Conservation (phyloP, 2,888 invertebrate genomes). For the Malthinus seriepunctatus region DNA sequence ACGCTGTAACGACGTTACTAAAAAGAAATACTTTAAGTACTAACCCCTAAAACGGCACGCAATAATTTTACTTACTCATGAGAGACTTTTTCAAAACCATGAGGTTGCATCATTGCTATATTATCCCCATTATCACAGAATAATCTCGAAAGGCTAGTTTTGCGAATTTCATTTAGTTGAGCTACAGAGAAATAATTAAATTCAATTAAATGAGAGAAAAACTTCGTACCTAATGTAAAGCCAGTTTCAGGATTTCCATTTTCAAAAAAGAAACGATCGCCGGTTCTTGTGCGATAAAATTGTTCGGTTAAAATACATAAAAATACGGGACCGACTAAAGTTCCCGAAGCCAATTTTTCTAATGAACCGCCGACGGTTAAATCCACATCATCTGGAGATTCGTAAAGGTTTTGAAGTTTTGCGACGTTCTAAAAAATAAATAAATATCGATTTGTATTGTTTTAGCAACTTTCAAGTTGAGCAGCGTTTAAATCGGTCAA, state of each 20-base stretch:
- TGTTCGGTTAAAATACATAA: slow-evolving; percentile 86
- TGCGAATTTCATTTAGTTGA: slow-evolving; percentile 78
- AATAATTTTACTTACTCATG: slow-evolving; percentile 55
- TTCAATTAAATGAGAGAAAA: neutral
- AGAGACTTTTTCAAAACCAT: slow-evolving; percentile 69
- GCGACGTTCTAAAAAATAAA: slow-evolving; percentile 62
- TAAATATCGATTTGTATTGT: no score
- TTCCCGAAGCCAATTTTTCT: slow-evolving; percentile 75
- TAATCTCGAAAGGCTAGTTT: slow-evolving; percentile 74
- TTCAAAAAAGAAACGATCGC: slow-evolving; percentile 87
- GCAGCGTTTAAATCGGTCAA: no score
- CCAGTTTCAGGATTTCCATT: slow-evolving; percentile 65
- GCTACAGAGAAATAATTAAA: slow-evolving; percentile 36
- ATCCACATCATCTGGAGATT: slow-evolving; percentile 80
- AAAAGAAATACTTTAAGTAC: slow-evolving; percentile 32
- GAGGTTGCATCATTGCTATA: slow-evolving; percentile 67
- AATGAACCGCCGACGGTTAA: slow-evolving; percentile 82
- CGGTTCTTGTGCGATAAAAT: slow-evolving; percentile 82
- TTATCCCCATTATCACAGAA: slow-evolving; percentile 80
- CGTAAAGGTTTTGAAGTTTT: slow-evolving; percentile 67
- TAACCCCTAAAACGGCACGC: neutral
- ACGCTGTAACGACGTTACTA: slow-evolving; percentile 66
- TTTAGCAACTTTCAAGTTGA: no score
- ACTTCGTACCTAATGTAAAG: slow-evolving; percentile 65
- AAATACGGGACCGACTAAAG: slow-evolving; percentile 85